Evolutionary conservation across 1,140 invertebrate genomes (phyloP).

Genomic region (Polypedilum vanderplanki): DNA sequence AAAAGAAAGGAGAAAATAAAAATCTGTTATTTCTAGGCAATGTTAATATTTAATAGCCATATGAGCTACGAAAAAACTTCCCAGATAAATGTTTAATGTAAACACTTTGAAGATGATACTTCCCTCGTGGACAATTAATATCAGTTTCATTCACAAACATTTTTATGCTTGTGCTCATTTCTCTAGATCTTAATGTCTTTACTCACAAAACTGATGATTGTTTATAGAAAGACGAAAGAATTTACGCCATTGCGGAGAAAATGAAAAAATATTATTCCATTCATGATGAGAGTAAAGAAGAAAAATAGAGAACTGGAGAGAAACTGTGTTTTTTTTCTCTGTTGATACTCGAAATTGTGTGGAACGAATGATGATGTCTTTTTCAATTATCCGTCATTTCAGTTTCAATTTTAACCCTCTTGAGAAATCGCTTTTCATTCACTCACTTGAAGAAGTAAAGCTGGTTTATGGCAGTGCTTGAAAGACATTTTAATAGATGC

Average conservation of each 20-base stretch:
- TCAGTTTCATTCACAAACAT: conserved; percentile 12
- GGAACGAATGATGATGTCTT: conserved; percentile 17
- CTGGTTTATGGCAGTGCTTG: neutral
- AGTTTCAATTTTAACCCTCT: conserved; percentile 18
- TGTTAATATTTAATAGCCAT: no score
- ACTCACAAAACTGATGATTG: neutral
- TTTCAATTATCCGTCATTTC: conserved; percentile 18
- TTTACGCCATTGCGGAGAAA: neutral
- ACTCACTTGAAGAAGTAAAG: neutral
- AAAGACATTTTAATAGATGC: conserved; percentile 19
- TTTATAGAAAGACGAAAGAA: conserved; percentile 7
- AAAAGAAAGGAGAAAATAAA: no score
- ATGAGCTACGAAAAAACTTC: neutral
- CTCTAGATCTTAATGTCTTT: neutral
- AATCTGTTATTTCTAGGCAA: no score
- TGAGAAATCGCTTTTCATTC: conserved; percentile 12
- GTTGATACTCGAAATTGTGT: conserved; percentile 4
- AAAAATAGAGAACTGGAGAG: neutral
- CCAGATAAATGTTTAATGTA: conserved; percentile 19
- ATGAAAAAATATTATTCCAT: neutral
- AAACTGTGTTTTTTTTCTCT: neutral
- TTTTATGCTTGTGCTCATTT: neutral
- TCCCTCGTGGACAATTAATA: conserved; percentile 17
- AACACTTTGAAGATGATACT: conserved; percentile 11
- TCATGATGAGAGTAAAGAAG: no score